phyloP scores from a whole-genome alignment of 2,797 vertebrate genomes.

The Atherinosoma microstoma region DNA sequence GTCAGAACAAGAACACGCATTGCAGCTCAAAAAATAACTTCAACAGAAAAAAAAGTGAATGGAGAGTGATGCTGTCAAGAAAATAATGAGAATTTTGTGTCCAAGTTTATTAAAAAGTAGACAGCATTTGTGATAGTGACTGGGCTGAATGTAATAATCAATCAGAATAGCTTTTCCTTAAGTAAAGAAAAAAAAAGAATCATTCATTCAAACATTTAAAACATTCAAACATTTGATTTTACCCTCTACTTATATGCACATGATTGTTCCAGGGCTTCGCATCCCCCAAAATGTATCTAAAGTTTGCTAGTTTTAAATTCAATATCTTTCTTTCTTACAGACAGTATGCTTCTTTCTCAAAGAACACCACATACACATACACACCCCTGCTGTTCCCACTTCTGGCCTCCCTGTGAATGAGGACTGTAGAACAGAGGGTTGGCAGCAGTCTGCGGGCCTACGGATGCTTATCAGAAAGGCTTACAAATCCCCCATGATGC shows the following conservation, averaged over 20 bases:
- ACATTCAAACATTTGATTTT: background rate
- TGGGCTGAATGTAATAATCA: background rate
- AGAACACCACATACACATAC: constrained; percentile 21
- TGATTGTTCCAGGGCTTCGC: background rate
- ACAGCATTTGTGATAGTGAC: background rate
- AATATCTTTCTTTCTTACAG: background rate
- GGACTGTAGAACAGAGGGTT: constrained; percentile 71
- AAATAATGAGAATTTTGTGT: background rate
- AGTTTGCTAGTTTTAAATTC: background rate
- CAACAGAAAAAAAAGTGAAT: background rate
- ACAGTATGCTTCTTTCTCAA: constrained; percentile 24
- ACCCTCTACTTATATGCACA: background rate
- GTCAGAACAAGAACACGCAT: background rate
- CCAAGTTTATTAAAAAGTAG: background rate
- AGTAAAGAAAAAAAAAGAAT: background rate
- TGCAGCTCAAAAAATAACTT: background rate
- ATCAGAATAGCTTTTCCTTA: background rate
- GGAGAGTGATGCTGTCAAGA: background rate
- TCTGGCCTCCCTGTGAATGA: constrained; percentile 66
- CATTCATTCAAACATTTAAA: background rate
- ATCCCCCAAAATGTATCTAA: background rate
- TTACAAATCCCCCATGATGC: constrained; percentile 79
- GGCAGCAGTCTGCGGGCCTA: constrained; percentile 73
- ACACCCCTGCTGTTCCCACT: constrained; percentile 61
- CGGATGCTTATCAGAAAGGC: constrained; percentile 77